A percentile compares a stretch with the other conserved stretches of the same genome.
phyloP scores from a whole-genome alignment of 2,113 vertebrate species.

The Podiceps cristatus region DNA sequence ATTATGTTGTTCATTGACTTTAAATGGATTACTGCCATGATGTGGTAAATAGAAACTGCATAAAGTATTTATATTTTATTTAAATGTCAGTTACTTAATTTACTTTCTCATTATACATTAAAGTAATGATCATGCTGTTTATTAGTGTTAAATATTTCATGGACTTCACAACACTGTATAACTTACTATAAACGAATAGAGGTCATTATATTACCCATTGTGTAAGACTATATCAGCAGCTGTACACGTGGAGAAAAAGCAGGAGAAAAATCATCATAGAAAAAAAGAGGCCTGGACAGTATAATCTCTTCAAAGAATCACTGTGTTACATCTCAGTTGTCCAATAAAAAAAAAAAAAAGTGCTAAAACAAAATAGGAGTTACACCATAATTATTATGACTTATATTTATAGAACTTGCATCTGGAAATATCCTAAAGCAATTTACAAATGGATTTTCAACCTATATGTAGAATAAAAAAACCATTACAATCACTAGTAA shows the following conservation, averaged over 20 bases:
- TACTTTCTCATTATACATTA: constrained; percentile 66
- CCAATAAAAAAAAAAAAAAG: not conserved
- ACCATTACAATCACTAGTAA: not conserved
- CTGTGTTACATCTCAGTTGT: not conserved
- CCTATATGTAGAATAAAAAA: not conserved
- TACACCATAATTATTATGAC: not conserved
- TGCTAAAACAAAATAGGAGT: not conserved
- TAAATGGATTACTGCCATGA: constrained; percentile 40
- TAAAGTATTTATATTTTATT: constrained; percentile 70
- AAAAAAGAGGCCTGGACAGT: not conserved
- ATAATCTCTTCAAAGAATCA: not conserved
- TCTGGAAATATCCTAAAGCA: not conserved
- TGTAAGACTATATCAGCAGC: not conserved
- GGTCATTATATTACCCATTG: not conserved
- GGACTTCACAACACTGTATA: constrained; percentile 10
- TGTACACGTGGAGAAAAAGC: not conserved
- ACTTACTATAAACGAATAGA: constrained; percentile 35
- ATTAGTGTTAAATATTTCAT: constrained; percentile 70
- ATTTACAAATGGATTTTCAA: not conserved
- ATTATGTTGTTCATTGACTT: constrained; percentile 56
- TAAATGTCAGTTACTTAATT: constrained; percentile 66
- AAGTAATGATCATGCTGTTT: constrained; percentile 60
- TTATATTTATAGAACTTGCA: not conserved
- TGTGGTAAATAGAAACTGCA: constrained; percentile 67
- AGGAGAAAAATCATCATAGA: not conserved